Conservation (phyloP, 2,888 invertebrate genomes). For the Trypoxylon attenuatum region DNA sequence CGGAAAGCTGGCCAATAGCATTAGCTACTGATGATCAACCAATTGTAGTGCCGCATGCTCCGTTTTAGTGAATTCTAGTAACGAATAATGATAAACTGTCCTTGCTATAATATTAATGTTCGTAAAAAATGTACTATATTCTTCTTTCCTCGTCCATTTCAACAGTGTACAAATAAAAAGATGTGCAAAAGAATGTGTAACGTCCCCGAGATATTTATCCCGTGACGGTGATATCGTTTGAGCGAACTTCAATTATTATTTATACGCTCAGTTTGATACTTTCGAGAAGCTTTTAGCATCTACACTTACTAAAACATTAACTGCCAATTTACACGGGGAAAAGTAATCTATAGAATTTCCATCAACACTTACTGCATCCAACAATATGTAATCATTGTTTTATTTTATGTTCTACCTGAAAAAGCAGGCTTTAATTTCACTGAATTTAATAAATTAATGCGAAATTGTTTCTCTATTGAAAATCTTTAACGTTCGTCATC, state of each 20-base stretch:
- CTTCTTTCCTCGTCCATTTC: slow-evolving; percentile 18
- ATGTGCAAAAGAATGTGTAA: slow-evolving; percentile 41
- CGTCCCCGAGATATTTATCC: slow-evolving; percentile 32
- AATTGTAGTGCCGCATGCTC: not conserved
- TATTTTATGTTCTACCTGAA: too few species aligned
- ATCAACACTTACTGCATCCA: too few species aligned
- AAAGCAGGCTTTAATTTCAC: not conserved
- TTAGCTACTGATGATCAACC: not conserved
- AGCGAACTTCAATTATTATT: not conserved
- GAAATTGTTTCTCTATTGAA: not conserved
- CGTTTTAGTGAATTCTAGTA: not conserved
- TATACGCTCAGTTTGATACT: not conserved
- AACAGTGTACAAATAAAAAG: slow-evolving; percentile 37
- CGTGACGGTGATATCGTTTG: slow-evolving; percentile 22
- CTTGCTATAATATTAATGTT: not conserved
- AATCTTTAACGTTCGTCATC: not conserved
- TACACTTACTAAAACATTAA: too few species aligned
- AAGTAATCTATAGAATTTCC: too few species aligned
- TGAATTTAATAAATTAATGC: not conserved
- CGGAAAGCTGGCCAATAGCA: not conserved
- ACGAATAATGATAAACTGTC: too few species aligned
- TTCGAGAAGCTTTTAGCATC: not conserved
- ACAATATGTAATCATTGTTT: too few species aligned
- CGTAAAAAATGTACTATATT: slow-evolving; percentile 20
- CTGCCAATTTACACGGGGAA: too few species aligned